Evolutionary conservation across 2,888 invertebrate species (phyloP).

Genomic region (Cephonodes hylas): DNA sequence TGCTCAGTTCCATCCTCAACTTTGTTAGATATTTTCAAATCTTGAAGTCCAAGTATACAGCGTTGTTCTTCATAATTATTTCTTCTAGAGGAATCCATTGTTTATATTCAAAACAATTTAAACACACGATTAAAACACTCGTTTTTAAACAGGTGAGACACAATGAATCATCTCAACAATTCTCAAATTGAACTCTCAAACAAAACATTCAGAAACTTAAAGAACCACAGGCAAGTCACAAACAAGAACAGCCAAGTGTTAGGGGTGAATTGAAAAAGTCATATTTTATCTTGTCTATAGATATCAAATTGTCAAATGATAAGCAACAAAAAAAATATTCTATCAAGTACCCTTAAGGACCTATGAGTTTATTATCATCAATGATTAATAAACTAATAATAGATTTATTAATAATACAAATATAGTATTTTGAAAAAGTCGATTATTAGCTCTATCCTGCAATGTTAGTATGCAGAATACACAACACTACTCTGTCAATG

Average conservation of each 20-base stretch:
- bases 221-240: constrained; percentile 20
- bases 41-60: constrained; percentile 74
- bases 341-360: neutral
- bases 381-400: neutral
- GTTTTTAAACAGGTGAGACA: constrained; percentile 30
- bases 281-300: neutral
- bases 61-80: constrained; percentile 69
- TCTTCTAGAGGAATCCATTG: constrained; percentile 71
- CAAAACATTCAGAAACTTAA: constrained; percentile 34
- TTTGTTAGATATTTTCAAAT: constrained; percentile 77
- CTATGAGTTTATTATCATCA: neutral
- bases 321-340: neutral
- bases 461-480: neutral
- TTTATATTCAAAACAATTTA: constrained; percentile 12
- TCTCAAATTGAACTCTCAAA: constrained; percentile 39
- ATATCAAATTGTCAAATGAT: neutral
- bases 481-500: neutral
- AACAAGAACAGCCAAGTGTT: neutral
- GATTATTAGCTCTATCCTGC: neutral
- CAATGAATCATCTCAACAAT: constrained; percentile 58
- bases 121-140: constrained; percentile 16
- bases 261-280: neutral
- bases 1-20: constrained; percentile 76
- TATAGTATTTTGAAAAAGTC: neutral
- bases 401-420: neutral